Base-by-base conservation (phyloP, 2,113 vertebrate species). In the Laticauda laticaudata region DNA sequence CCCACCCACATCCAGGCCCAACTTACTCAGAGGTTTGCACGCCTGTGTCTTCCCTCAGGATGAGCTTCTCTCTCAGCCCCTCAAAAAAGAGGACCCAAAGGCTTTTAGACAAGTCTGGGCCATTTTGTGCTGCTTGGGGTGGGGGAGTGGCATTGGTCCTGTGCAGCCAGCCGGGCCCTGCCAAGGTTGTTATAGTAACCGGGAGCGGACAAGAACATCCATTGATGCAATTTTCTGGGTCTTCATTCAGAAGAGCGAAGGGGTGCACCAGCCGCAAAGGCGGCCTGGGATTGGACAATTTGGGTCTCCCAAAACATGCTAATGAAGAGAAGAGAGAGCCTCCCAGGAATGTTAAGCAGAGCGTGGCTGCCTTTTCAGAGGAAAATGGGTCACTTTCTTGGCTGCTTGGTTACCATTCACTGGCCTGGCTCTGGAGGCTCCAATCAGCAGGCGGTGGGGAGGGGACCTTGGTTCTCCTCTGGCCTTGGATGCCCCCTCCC, bases 111-210 rank as follows among this genome's bases (percentile, higher is more conserved):
- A 0, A 92, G 64, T 81, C 53, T 14, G 0, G 0, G 75, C 91
- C 91, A 75, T 91, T 93, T 92, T 93, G 93, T 57, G 88, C n/a
- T 34, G 48, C 94, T 95, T 94, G 88, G 94, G 57, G 8, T 9
- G 57, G 56, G 56, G 6, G 21, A 5, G 23, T 21, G 61, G 95
- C 98, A 96, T 96, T 96, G 94, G 90, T 95, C 87, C 0, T 69
- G 89, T 96, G 94, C 69, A 94, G 96, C 94, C 95, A 94, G 96
- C 97, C 97, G 97, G 97, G 97, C 93, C 90, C 94, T 51, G 95
- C 98, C 97, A 97, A 96, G 95, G 97, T 98, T 98, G 98, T 98
- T 97, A 98, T 97, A 97, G 98, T 97, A 98, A 98, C 98, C 97
- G 89, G 21, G 96, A 55, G 87, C 10, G 7, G 97, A 95, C 15